Base-by-base conservation (phyloP, 2,888 invertebrate genomes). In the Crioceris asparagi region DNA sequence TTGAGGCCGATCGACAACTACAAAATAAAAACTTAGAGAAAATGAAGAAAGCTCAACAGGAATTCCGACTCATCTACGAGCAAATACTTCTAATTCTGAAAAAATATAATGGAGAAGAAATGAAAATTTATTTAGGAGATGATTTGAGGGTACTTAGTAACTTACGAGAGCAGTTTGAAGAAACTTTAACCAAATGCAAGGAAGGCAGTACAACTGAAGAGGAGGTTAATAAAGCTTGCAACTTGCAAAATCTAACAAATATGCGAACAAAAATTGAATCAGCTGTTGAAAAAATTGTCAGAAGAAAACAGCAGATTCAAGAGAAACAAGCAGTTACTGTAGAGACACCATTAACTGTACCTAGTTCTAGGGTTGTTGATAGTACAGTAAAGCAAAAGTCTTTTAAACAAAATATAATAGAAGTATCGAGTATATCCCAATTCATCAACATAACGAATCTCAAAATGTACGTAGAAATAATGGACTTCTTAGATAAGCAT, bases 401-500 rank as follows among this genome's bases (percentile, higher is more conserved):
- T n/a, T n/a, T n/a, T n/a, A 27, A 32, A 47, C 43, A 49, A 53
- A 46, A 54, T 55, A 45, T 42, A 48, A 36, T 33, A 32, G 29
- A 36, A 19, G 25, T 44, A 41, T 33, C 53, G 3, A 48, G 49
- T 37, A 29, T 40, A 12, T 41, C 27, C 8, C 59, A 64, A 47
- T 73, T 59, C 66, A 72, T 71, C 53, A 74, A 68, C 48, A 51
- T 61, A 25, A 61, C 65, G 23, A 68, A 71, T 25, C 68, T 77
- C 35, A 64, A 66, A 34, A 65, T 71, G 36, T 83, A 74, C 57
- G 55, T 67, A 31, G 67, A 72, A 38, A 69, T 79, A 0, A 69
- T 70, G 54, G 62, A 65, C 2, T 74, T 74, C 49, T 65, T 80
- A 35, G 65, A 71, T 12, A 63, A 68, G 33, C 78, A 79, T 62